Percentiles rank a stretch among this genome's conserved stretches.
Evolutionary conservation across 2,113 vertebrate genomes (phyloP).

Genomic region (Austrofundulus limnaeus): DNA sequence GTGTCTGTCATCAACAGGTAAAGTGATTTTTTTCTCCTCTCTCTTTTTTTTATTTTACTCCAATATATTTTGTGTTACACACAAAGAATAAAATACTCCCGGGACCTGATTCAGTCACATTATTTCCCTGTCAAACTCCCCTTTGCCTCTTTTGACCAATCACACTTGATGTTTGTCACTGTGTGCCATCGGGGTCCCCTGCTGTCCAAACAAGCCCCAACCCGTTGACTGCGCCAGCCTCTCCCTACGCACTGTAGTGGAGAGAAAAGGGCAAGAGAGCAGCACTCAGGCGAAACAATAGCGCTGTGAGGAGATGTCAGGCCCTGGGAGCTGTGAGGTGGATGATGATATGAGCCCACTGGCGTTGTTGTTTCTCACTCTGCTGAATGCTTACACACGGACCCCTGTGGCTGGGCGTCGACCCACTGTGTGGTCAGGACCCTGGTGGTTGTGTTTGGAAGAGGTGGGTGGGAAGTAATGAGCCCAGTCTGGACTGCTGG

Average conservation of each 20-base stretch:
- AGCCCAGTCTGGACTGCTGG: constrained; percentile 64
- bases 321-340: constrained; percentile 67
- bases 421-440: constrained; percentile 68
- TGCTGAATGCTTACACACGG: constrained; percentile 72
- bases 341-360: constrained; percentile 74
- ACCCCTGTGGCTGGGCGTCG: constrained; percentile 58
- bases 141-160: constrained; percentile 61
- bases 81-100: constrained; percentile 37
- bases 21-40: constrained; percentile 30
- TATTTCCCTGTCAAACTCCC: constrained; percentile 62
- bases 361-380: constrained; percentile 71
- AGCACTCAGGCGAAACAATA: constrained; percentile 74
- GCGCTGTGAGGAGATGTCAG: constrained; percentile 70
- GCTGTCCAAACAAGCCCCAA: constrained; percentile 67
- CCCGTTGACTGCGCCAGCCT: constrained; percentile 48
- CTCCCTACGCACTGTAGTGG: constrained; percentile 59
- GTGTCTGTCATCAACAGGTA: constrained; percentile 72
- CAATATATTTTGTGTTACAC: constrained; percentile 25
- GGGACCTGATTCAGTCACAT: constrained; percentile 46
- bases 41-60: constrained; percentile 1
- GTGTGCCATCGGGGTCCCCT: constrained; percentile 52
- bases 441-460: constrained; percentile 52
- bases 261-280: constrained; percentile 76
- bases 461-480: constrained; percentile 63
- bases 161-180: constrained; percentile 67